Evolutionary conservation across 2,888 invertebrate genomes (phyloP).

Genomic region (Drosophila buzzatii): DNA sequence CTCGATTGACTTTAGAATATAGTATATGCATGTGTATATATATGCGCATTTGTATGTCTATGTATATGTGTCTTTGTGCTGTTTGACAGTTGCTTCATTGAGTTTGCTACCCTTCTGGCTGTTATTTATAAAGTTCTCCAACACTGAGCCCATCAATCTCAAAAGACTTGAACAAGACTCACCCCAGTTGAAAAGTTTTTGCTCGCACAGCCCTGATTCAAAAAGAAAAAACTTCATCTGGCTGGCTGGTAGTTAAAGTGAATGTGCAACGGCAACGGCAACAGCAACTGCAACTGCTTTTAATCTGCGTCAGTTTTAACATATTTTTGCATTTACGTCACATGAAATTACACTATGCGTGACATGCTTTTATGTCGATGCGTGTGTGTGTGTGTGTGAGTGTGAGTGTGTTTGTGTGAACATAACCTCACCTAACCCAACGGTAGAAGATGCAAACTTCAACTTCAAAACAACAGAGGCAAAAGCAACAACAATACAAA

Average conservation of each 20-base stretch:
- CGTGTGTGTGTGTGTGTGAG: slow-evolving; percentile 28
- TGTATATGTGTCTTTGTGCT: neutral
- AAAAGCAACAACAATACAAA: slow-evolving; percentile 30
- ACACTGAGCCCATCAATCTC: slow-evolving; percentile 17
- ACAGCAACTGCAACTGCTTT: slow-evolving; percentile 35
- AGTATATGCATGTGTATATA: too few species aligned
- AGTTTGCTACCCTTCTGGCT: slow-evolving; percentile 7
- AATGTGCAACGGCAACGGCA: slow-evolving; percentile 19
- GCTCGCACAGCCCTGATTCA: slow-evolving; percentile 14
- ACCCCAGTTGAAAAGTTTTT: slow-evolving; percentile 16
- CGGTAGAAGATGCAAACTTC: slow-evolving; percentile 66
- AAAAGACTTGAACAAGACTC: slow-evolving; percentile 12
- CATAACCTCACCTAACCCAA: slow-evolving; percentile 69
- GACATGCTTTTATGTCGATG: slow-evolving; percentile 68
- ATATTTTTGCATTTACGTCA: slow-evolving; percentile 79
- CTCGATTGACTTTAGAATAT: neutral
- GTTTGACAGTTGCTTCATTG: slow-evolving; percentile 22
- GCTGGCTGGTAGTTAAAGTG: slow-evolving; percentile 32
- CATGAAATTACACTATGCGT: slow-evolving; percentile 75
- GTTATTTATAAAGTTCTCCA: slow-evolving; percentile 3
- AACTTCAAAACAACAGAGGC: slow-evolving; percentile 66
- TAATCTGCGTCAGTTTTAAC: slow-evolving; percentile 67
- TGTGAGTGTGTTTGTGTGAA: slow-evolving; percentile 35
- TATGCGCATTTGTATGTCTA: neutral
- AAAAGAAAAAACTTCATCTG: slow-evolving; percentile 21